Conservation (phyloP, 2,888 invertebrate genomes). For the Acronicta psi region DNA sequence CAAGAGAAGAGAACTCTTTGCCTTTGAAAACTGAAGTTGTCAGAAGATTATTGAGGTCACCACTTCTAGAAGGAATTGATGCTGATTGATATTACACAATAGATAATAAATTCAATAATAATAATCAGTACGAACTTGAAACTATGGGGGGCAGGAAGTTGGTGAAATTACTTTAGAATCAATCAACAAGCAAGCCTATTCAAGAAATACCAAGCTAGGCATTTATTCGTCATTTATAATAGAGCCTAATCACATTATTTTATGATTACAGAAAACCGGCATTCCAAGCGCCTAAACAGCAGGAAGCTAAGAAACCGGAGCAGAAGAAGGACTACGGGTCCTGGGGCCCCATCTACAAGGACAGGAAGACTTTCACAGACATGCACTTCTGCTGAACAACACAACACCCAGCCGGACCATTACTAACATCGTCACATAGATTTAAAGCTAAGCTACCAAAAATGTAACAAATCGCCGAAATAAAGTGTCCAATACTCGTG, state of each 20-base stretch:
- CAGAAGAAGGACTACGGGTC: constrained; percentile 89
- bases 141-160: too few relatives aligned
- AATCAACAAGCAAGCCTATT: too few relatives aligned
- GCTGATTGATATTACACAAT: too few relatives aligned
- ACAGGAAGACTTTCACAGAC: constrained; percentile 92
- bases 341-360: constrained; percentile 93
- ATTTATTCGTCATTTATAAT: background rate
- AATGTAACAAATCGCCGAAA: constrained; percentile 55
- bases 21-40: too few relatives aligned
- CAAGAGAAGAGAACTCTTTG: too few relatives aligned
- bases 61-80: too few relatives aligned
- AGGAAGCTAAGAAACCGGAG: constrained; percentile 76
- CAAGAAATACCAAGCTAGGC: too few relatives aligned
- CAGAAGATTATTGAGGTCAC: too few relatives aligned
- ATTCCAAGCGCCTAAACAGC: constrained; percentile 70
- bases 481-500: constrained; percentile 56
- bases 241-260: too few relatives aligned
- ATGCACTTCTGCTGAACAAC: constrained; percentile 91
- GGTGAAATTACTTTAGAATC: too few relatives aligned
- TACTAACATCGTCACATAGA: constrained; percentile 65
- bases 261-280: constrained; percentile 72
- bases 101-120: too few relatives aligned
- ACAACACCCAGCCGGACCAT: constrained; percentile 67
- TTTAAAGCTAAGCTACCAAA: constrained; percentile 63
- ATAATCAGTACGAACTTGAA: too few relatives aligned